Evolutionary conservation across 1,140 invertebrate species (phyloP), one percentile per base, ranked within the genome.

Genomic region (Scaptomyza graminum): DNA sequence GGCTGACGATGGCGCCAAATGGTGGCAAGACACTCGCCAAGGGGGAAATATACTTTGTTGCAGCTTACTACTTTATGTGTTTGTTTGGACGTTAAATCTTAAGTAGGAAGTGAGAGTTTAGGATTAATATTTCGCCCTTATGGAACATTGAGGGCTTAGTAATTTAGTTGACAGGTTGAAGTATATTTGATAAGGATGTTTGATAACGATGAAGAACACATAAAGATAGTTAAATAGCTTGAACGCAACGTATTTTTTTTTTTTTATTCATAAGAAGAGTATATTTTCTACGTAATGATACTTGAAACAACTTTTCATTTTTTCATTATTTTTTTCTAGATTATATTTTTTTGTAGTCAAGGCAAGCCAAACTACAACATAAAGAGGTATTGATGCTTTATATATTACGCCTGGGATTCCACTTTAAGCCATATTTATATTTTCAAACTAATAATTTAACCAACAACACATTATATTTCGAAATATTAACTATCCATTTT

Each of bases 91-190:
- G n/a, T 62, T 39, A 51, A 43, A 71, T 66, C 62, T 47, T 39
- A 59, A 66, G 68, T 51, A 65, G 62, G 68, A 71, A 71, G 68
- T 66, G 54, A 50, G 68, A 66, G 47, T 66, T 66, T 66, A 44
- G 18, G 22, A 44, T 57, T 28, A n/a, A 2, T 18, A 11, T 4
- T 55, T 25, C 8, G 16, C 6, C 3, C 52, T 25, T 9, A 2
- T 34, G 16, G 6, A 18, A 55, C 13, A 18, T 9, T n/a, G 12
- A 41, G n/a, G 37, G 37, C 37, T n/a, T 1, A 41, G 37, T 5
- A 41, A 41, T 41, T 41, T 41, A 41, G 12, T 41, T n/a, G 37
- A 41, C 37, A 41, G n/a, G 12, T 41, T 9, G 2, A 34, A 34
- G 7, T 34, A 34, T n/a, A n/a, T n/a, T n/a, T n/a, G n/a, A n/a